A percentile compares a stretch with the other conserved stretches of the same genome.
Evolutionary conservation across 2,888 invertebrate genomes (phyloP).

Genomic region (Aspidiotus rigidus): DNA sequence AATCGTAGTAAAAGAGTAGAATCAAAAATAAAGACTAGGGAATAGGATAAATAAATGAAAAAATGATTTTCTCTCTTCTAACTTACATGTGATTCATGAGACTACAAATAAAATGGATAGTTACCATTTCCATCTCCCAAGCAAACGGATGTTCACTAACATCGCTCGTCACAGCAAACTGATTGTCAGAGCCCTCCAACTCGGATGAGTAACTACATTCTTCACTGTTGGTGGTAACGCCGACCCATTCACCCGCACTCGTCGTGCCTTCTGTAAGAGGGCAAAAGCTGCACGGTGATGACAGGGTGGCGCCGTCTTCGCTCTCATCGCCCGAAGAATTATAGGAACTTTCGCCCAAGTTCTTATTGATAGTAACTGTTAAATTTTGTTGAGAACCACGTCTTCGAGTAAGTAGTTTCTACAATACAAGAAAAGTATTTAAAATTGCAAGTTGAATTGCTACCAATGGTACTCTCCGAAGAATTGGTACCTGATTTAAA

Average conservation of each 20-base stretch:
- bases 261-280: constrained; percentile 50
- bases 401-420: constrained; percentile 19
- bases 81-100: background rate
- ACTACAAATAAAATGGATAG: constrained; percentile 5
- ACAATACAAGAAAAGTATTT: background rate
- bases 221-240: constrained; percentile 79
- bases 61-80: too few relatives aligned
- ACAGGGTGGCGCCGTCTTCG: constrained; percentile 37
- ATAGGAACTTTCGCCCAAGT: constrained; percentile 40
- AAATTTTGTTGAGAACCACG: constrained; percentile 26
- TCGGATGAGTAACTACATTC: constrained; percentile 78
- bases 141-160: constrained; percentile 50
- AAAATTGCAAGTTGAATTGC: background rate
- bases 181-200: constrained; percentile 45
- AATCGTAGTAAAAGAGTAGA: too few relatives aligned
- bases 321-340: constrained; percentile 39
- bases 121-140: constrained; percentile 56
- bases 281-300: constrained; percentile 38
- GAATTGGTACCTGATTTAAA: too few relatives aligned
- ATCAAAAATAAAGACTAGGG: too few relatives aligned
- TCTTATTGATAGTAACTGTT: constrained; percentile 18
- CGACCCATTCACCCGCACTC: constrained; percentile 71
- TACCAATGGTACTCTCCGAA: background rate
- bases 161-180: constrained; percentile 45
- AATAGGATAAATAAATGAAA: too few relatives aligned